A percentile compares a stretch with the other conserved stretches of the same genome.
Evolutionary conservation across 2,888 invertebrate species (phyloP).

Genomic region (Chromoteleia sp.): DNA sequence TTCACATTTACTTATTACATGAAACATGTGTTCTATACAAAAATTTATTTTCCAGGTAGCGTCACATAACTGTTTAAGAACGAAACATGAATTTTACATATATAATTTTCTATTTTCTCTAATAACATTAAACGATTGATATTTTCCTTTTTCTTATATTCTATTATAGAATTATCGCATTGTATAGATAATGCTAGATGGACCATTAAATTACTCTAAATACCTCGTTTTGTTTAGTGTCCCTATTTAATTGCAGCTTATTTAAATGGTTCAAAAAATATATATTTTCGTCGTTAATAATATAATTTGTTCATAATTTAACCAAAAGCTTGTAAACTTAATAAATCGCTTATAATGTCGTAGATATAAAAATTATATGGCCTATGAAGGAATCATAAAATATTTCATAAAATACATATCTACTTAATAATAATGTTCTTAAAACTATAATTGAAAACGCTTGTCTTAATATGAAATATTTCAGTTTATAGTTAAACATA

Average conservation of each 20-base stretch:
- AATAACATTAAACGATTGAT: slow-evolving; percentile 42
- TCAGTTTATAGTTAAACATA: slow-evolving; percentile 18
- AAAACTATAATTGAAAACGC: slow-evolving; percentile 44
- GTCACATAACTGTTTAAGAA: slow-evolving; percentile 17
- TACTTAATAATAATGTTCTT: slow-evolving; percentile 53
- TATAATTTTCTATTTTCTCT: slow-evolving; percentile 21
- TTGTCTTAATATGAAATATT: slow-evolving; percentile 18
- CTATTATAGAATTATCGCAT: slow-evolving; percentile 16
- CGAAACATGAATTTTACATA: neutral
- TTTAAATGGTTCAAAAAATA: slow-evolving; percentile 65
- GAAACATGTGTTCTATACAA: slow-evolving; percentile 9
- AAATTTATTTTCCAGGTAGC: neutral
- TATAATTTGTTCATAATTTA: slow-evolving; percentile 37
- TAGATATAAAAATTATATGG: slow-evolving; percentile 61
- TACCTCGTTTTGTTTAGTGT: slow-evolving; percentile 35
- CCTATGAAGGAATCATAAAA: slow-evolving; percentile 62
- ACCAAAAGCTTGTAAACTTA: slow-evolving; percentile 38
- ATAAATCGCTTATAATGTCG: slow-evolving; percentile 42
- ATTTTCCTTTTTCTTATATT: slow-evolving; percentile 15
- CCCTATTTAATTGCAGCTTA: slow-evolving; percentile 43
- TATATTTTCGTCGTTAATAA: slow-evolving; percentile 60
- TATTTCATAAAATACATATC: slow-evolving; percentile 60
- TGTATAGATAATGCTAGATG: slow-evolving; percentile 25
- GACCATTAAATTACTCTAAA: slow-evolving; percentile 33
- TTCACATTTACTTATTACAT: slow-evolving; percentile 11